A percentile compares a stretch with the other conserved stretches of the same genome.
phyloP scores from a whole-genome alignment of 2,113 vertebrate genomes.

The Corvus moneduloides region DNA sequence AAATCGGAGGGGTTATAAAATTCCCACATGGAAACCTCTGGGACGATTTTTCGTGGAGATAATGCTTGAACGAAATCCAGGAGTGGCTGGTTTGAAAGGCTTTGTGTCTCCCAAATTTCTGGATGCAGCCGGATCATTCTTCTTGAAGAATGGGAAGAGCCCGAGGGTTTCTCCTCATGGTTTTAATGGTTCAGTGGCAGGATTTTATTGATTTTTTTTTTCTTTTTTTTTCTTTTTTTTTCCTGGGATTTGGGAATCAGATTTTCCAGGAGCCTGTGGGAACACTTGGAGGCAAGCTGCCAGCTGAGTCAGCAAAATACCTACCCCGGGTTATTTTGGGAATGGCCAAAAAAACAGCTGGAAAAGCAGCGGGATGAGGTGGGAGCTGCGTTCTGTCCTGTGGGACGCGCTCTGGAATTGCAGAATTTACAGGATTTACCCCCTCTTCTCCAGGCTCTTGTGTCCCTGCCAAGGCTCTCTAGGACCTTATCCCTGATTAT shows the following conservation, averaged over 20 bases:
- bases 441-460: too few relatives aligned
- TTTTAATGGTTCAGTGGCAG: background rate
- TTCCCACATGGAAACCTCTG: background rate
- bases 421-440: background rate
- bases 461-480: background rate
- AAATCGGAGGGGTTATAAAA: background rate
- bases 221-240: background rate
- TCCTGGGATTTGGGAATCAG: background rate
- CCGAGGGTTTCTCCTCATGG: background rate
- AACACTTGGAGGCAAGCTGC: background rate
- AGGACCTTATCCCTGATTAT: background rate
- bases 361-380: background rate
- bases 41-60: background rate
- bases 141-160: background rate
- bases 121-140: background rate
- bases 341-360: background rate
- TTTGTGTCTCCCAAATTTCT: background rate
- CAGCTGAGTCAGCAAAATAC: background rate
- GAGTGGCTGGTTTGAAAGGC: background rate
- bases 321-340: background rate
- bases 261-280: background rate
- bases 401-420: background rate
- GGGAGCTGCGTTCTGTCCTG: background rate
- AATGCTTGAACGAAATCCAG: constrained; percentile 36
- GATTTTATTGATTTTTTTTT: background rate